Base-by-base conservation (phyloP, 2,888 invertebrate species). In the Lagria hirta region DNA sequence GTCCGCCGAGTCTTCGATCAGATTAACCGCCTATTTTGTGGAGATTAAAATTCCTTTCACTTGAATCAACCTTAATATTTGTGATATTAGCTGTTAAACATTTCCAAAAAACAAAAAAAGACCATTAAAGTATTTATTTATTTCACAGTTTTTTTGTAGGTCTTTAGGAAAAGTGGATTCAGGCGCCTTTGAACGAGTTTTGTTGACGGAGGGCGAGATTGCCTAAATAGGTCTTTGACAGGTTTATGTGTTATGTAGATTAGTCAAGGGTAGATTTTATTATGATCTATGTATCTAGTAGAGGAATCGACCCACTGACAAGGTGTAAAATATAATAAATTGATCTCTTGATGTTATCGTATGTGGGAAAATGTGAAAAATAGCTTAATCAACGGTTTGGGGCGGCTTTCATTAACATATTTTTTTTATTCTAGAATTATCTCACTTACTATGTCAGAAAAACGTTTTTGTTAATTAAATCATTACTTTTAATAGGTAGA, bases 181-280 rank as follows among this genome's bases (percentile, higher is more conserved):
- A 18, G n/a, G 11, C 4, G 8, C 15, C 16, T 35, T 14, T 26
- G 26, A 26, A 26, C 26, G 35, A 17, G 16, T 16, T 13, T 20
- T 13, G 41, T 33, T 41, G 37, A 38, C 26, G 33, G n/a, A 38
- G 37, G 43, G 43, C 29, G 16, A 45, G 20, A 45, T 17, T 15
- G 17, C 14, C 18, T 40, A 28, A 45, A 40, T 40, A 26, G 21
- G 18, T 21, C 22, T 34, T 10, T 35, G 46, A 46, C 46, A 46
- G 46, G 33, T 46, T 46, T 46, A 46, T 46, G 35, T 36, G 40
- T 46, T 46, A 44, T 44, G 33, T 34, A 40, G 38, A 40, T 44
- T 41, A 27, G 41, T 33, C 41, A 20, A 8, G 33, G 33, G 41
- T 32, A 10, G 18, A 24, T 40, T 41, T 34, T 41, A 13, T 41